Evolutionary conservation across 2,888 invertebrate genomes (phyloP), one percentile per base, ranked within the genome.

Genomic region (Agrochola lychnidis): DNA sequence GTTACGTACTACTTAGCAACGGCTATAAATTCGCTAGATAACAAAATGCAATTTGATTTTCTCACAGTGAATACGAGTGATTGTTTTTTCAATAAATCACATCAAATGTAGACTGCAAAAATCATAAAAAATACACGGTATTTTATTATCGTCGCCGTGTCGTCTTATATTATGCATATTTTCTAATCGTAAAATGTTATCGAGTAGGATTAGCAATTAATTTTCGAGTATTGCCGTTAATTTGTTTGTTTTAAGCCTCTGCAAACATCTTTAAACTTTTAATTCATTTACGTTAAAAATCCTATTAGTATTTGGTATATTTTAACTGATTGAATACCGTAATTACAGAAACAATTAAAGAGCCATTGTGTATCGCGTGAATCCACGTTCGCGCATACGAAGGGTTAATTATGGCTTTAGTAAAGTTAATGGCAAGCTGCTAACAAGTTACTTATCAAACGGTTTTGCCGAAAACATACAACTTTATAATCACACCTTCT

Each of bases 191-290:
- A 4, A 74, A 62, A 30, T 51, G 19, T n/a, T n/a, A 45, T 76
- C 63, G 48, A n/a, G 30, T 51, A 12, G 42, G 16, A 64, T 57
- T 22, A 51, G 48, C 12, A 45, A 82, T 59, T 76, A 51, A 81
- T 16, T n/a, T 22, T 25, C 7, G 25, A 48, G n/a, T 30, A 45
- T 14, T 22, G 4, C 7, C 22, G 19, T 56, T 48, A 48, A 82
- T 45, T 53, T 45, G 9, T 59, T 82, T 64, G 40, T 45, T 25
- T 51, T 9, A 64, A 64, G 36, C 1, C 10, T 66, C 22, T 9
- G 25, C 25, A 40, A 81, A 53, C 14, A 56, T 48, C 14, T 76
- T 42, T 5, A 48, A 77, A 62, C 45, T 67, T 78, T 61, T 62
- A 62, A 79, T 82, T 61, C 48, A 40, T 62, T 61, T 6, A 16